Conservation (phyloP, 2,888 invertebrate genomes). For the Entomobrya proxima region DNA sequence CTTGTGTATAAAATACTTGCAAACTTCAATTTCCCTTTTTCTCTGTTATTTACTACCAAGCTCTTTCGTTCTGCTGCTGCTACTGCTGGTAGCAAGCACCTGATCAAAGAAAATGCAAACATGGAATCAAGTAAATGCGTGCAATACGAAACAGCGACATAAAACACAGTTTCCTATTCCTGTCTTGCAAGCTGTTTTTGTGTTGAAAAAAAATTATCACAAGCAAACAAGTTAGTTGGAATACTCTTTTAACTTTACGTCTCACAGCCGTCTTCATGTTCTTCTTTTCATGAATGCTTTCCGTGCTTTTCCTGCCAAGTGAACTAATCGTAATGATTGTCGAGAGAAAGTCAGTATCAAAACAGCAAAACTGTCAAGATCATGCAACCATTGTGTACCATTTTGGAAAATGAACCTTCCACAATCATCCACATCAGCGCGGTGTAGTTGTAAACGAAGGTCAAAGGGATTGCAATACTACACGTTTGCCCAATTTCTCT, state of each 20-base stretch:
- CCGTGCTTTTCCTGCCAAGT: not conserved
- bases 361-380: too few species aligned
- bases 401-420: too few species aligned
- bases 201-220: not conserved
- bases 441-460: not conserved
- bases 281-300: not conserved
- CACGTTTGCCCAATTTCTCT: not conserved
- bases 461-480: not conserved
- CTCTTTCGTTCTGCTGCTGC: not conserved
- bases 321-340: too few species aligned
- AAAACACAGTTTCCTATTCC: not conserved
- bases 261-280: not conserved
- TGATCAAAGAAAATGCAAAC: constrained; percentile 29
- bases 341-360: too few species aligned
- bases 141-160: not conserved
- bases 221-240: not conserved
- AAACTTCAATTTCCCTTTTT: not conserved
- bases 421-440: too few species aligned
- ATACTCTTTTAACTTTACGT: not conserved
- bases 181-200: not conserved
- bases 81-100: not conserved
- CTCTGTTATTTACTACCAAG: not conserved
- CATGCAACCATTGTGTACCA: too few species aligned
- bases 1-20: not conserved
- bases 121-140: constrained; percentile 10